phyloP scores from a whole-genome alignment of 2,888 invertebrate genomes.

The Ypsolopha scabrella region DNA sequence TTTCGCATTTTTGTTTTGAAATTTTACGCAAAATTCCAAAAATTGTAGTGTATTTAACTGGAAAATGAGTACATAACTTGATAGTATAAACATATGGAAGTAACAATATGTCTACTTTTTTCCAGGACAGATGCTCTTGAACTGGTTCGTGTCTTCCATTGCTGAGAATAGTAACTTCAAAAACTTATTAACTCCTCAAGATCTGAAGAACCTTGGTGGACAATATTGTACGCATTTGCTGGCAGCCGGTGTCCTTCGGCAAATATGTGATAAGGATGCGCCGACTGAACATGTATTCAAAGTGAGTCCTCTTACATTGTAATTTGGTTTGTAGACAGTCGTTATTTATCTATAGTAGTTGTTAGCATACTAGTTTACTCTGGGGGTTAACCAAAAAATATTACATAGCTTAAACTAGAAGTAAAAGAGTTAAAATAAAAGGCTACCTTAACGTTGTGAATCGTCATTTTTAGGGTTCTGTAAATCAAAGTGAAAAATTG shows the following conservation, averaged over 20 bases:
- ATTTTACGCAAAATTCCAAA: neutral
- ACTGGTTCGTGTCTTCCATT: slow-evolving; percentile 87
- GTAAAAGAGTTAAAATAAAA: no score
- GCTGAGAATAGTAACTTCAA: slow-evolving; percentile 77
- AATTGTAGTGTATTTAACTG: no score
- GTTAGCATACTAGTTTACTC: no score
- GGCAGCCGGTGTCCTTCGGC: slow-evolving; percentile 86
- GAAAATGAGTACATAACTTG: no score
- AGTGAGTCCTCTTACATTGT: no score
- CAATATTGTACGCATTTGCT: slow-evolving; percentile 91
- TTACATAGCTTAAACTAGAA: no score
- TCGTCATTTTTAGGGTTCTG: no score
- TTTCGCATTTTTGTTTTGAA: neutral
- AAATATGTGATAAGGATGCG: slow-evolving; percentile 81
- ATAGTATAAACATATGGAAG: neutral
- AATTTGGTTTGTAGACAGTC: no score
- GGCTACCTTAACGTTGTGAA: no score
- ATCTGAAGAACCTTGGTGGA: slow-evolving; percentile 80
- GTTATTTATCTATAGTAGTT: no score
- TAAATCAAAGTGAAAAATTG: no score
- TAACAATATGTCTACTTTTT: slow-evolving; percentile 15
- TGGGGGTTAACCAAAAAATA: no score
- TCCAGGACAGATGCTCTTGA: slow-evolving; percentile 91
- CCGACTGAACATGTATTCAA: slow-evolving; percentile 70
- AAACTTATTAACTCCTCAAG: slow-evolving; percentile 74